Evolutionary conservation across 1,140 invertebrate genomes (phyloP).

Genomic region (Camponotus vicinus): DNA sequence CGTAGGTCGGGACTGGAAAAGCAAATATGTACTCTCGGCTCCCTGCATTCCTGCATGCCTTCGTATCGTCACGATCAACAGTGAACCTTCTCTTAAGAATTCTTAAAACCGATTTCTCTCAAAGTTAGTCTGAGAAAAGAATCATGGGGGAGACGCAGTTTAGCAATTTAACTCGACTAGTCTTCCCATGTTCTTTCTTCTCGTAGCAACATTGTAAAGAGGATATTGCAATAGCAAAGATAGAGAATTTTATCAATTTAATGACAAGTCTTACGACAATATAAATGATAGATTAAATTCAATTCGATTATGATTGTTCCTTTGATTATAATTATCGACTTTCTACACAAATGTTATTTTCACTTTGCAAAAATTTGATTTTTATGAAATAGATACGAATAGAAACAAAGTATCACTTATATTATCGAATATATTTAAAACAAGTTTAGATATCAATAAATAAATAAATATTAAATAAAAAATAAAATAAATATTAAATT

Average conservation of each 20-base stretch:
- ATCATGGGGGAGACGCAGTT: neutral
- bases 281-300: neutral
- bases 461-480: neutral
- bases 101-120: slow-evolving; percentile 27
- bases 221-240: neutral
- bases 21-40: slow-evolving; percentile 73
- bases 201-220: neutral
- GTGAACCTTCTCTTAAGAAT: slow-evolving; percentile 23
- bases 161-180: neutral
- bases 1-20: slow-evolving; percentile 50
- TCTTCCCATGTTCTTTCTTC: neutral
- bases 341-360: neutral
- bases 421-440: neutral
- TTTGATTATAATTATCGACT: neutral
- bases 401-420: neutral
- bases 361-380: slow-evolving; percentile 1
- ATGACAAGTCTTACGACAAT: neutral
- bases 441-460: neutral
- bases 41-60: slow-evolving; percentile 43
- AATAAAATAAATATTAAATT: neutral
- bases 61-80: neutral
- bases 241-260: neutral
- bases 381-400: neutral
- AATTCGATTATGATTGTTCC: slow-evolving; percentile 4
- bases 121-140: slow-evolving; percentile 14